Percentiles rank a stretch among this genome's conserved stretches.
phyloP scores from a whole-genome alignment of 2,888 invertebrate species.

The Caenorhabditis sp. region DNA sequence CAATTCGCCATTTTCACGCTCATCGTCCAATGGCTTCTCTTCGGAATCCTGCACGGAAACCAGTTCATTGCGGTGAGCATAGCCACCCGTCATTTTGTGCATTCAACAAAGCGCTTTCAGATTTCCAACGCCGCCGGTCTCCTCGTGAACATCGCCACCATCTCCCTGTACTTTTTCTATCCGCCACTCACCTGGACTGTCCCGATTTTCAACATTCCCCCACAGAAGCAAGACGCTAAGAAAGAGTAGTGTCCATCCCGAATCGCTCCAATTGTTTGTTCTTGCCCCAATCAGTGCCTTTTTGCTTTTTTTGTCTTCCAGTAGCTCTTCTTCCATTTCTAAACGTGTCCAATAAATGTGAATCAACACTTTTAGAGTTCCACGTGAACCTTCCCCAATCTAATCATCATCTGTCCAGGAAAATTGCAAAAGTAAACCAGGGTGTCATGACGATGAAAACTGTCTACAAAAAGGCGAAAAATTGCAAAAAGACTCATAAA shows the following conservation, averaged over 20 bases:
- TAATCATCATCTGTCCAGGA: no score
- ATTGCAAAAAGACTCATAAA: no score
- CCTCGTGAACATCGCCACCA: slow-evolving; percentile 72
- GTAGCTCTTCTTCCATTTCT: no score
- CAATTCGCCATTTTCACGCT: slow-evolving; percentile 75
- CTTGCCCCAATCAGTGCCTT: slow-evolving; percentile 27
- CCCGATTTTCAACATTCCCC: slow-evolving; percentile 46
- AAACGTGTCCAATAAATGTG: no score
- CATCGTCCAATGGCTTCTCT: slow-evolving; percentile 74
- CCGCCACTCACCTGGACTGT: slow-evolving; percentile 73
- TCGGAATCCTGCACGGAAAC: slow-evolving; percentile 73
- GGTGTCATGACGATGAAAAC: no score
- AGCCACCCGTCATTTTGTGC: not conserved
- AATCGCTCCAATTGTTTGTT: not conserved
- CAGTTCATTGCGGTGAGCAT: slow-evolving; percentile 72
- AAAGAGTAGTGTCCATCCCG: not conserved
- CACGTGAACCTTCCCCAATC: no score
- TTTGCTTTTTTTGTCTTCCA: no score
- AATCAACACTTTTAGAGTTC: no score
- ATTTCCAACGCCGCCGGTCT: slow-evolving; percentile 76
- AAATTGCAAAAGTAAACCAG: no score
- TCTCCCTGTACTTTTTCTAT: slow-evolving; percentile 75
- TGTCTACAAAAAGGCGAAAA: no score
- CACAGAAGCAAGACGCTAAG: slow-evolving; percentile 25
- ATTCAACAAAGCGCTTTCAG: slow-evolving; percentile 51